These are phyloP conservation scores for Halisarca cf. caerulea DNA, from an alignment of 37 sponge, comb jelly and placozoan species.

Conservation along the genomic window DNA sequence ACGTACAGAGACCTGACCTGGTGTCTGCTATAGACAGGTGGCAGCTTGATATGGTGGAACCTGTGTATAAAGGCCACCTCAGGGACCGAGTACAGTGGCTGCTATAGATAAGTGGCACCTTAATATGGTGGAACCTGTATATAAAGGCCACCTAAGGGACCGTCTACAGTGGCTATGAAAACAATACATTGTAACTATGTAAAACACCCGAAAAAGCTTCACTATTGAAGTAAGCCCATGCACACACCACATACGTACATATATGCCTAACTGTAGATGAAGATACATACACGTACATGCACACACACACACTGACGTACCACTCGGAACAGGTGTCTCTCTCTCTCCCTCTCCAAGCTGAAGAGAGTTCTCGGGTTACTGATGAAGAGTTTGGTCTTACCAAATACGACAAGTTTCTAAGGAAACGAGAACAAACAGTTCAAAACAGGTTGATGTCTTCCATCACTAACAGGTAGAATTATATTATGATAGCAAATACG, in stretches of 20 bases:
- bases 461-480: too few species aligned
- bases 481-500: not conserved
- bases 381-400: constrained; percentile 71
- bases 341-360: constrained; percentile 55
- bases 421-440: too few species aligned
- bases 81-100: too few species aligned
- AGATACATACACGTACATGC: constrained; percentile 12
- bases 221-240: not conserved
- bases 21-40: too few species aligned
- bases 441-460: too few species aligned
- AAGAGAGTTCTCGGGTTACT: constrained; percentile 56
- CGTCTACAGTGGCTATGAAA: too few species aligned
- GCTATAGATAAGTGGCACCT: too few species aligned
- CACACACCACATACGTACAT: not conserved
- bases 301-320: constrained; percentile 13
- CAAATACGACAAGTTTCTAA: constrained; percentile 53
- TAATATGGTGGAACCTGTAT: too few species aligned
- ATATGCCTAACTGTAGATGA: not conserved
- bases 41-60: too few species aligned
- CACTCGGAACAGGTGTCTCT: constrained; percentile 21
- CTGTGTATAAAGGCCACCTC: too few species aligned
- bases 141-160: too few species aligned
- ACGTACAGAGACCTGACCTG: too few species aligned
- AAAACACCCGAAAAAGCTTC: not conserved
- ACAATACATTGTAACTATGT: not conserved